Conservation (phyloP, 2,113 vertebrate species). For the Solea solea region DNA sequence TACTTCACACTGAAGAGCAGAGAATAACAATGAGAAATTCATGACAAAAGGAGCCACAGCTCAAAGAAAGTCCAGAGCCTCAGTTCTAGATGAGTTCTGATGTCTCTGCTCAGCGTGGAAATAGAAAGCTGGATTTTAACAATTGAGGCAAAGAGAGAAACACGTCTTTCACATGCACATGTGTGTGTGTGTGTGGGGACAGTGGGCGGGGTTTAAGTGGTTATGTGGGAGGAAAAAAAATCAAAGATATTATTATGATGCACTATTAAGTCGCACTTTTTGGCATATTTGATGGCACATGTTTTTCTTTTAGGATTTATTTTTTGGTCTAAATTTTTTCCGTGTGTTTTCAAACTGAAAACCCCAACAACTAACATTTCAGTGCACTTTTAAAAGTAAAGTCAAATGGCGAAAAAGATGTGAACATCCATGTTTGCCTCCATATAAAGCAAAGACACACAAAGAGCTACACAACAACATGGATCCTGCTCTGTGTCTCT, state of each 20-base stretch:
- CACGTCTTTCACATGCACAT: neutral
- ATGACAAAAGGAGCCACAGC: conserved; percentile 39
- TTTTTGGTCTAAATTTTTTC: too few species aligned
- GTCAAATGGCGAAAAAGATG: too few species aligned
- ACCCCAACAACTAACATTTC: too few species aligned
- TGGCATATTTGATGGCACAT: too few species aligned
- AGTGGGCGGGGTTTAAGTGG: conserved; percentile 42
- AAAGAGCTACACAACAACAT: neutral
- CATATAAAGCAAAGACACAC: too few species aligned
- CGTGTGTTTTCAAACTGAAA: too few species aligned
- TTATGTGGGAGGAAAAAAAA: conserved; percentile 46
- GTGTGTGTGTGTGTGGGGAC: too few species aligned
- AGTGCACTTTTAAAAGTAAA: too few species aligned
- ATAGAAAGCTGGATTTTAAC: conserved; percentile 54
- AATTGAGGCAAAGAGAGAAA: conserved; percentile 16
- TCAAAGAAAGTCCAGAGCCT: conserved; percentile 53
- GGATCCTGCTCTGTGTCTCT: neutral
- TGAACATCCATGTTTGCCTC: too few species aligned
- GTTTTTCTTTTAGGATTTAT: too few species aligned
- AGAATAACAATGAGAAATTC: conserved; percentile 60
- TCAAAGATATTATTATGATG: conserved; percentile 53
- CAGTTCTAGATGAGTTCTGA: conserved; percentile 41
- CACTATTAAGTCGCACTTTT: conserved; percentile 30
- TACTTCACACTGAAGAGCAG: conserved; percentile 27
- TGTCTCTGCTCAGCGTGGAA: conserved; percentile 33